Evolutionary conservation across 2,113 vertebrate genomes (phyloP).

Genomic region (Myotis yumanensis): DNA sequence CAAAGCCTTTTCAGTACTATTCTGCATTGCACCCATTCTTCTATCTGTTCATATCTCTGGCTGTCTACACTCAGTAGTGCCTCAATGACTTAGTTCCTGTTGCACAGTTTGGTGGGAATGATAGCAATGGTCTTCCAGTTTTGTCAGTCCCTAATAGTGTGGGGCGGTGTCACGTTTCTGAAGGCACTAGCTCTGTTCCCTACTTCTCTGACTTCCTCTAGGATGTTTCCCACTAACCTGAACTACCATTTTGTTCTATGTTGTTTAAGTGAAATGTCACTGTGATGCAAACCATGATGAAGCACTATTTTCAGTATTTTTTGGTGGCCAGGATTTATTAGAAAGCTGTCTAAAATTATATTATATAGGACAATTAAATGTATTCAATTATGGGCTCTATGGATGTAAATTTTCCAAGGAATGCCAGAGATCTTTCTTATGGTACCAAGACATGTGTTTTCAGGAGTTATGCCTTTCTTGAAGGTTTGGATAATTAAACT

Average conservation of each 20-base stretch:
- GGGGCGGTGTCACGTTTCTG: neutral
- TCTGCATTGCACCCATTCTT: neutral
- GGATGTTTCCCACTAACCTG: neutral
- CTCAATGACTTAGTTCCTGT: neutral
- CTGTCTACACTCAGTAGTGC: neutral
- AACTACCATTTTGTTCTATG: neutral
- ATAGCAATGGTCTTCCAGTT: accelerated
- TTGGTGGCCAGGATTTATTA: neutral
- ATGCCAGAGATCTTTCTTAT: neutral
- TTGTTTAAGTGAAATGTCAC: neutral
- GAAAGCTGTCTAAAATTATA: neutral
- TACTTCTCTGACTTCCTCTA: neutral
- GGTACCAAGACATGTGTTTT: neutral
- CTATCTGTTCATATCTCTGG: neutral
- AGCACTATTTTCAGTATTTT: neutral
- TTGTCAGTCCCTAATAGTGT: too few species aligned
- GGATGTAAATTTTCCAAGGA: neutral
- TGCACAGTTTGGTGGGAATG: neutral
- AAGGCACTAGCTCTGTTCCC: neutral
- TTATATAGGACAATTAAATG: neutral
- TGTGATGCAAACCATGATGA: neutral
- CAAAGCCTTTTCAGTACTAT: neutral
- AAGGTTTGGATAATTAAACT: neutral
- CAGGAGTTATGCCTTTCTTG: neutral
- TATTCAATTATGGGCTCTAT: neutral